phyloP scores from a whole-genome alignment of 2,797 vertebrate genomes.

The Rhynchonycteris naso region DNA sequence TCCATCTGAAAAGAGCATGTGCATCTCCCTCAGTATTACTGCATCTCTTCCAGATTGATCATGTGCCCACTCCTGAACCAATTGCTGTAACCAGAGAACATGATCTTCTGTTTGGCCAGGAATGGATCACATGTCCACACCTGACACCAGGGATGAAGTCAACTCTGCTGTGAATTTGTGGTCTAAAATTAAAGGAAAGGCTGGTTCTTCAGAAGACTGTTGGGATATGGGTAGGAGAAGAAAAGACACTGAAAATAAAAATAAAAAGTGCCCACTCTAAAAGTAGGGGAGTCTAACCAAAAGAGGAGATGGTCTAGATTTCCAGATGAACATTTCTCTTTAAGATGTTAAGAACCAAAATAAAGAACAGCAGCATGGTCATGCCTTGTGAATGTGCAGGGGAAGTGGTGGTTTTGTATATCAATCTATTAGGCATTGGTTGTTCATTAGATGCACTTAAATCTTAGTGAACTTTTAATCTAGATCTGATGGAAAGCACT shows the following conservation, averaged over 20 bases:
- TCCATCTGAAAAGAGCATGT: not conserved
- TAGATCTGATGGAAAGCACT: not conserved
- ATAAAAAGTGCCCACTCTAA: not conserved
- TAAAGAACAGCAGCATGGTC: not conserved
- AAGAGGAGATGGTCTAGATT: not conserved
- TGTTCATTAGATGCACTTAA: not conserved
- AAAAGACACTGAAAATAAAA: not conserved
- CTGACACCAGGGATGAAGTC: not conserved
- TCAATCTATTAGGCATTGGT: not conserved
- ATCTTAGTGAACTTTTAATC: not conserved
- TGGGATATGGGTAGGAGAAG: not conserved
- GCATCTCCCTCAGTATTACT: not conserved
- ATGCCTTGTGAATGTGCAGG: not conserved
- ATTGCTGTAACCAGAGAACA: not conserved
- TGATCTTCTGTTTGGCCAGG: not conserved
- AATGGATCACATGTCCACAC: not conserved
- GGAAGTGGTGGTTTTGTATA: fast-evolving
- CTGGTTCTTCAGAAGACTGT: not conserved
- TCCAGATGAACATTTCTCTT: not conserved
- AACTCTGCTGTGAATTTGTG: not conserved
- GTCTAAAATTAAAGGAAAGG: not conserved
- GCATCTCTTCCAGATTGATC: not conserved
- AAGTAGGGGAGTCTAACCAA: not conserved
- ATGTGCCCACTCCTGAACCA: not conserved
- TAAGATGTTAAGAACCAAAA: not conserved